Percentiles rank a stretch among this genome's conserved stretches.
These are phyloP conservation scores for Drosophila lini DNA, from an alignment of 1,140 invertebrate species.

Conservation along the genomic window DNA sequence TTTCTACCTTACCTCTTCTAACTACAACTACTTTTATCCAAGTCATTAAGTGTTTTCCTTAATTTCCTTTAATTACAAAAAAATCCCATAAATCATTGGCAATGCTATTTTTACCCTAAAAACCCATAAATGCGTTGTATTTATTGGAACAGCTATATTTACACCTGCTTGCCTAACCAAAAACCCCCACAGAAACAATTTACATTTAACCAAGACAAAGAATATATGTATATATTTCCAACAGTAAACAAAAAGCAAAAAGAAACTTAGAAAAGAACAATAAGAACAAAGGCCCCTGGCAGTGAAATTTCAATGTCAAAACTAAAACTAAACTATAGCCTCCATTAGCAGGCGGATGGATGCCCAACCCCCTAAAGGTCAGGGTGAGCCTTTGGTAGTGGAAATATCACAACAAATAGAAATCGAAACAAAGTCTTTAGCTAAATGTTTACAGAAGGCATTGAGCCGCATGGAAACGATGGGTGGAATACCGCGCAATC, in stretches of 20 bases:
- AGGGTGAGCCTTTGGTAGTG: slow-evolving; percentile 29
- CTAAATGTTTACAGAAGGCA: slow-evolving; percentile 31
- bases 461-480: not conserved
- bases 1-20: not conserved
- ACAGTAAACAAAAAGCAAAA: not conserved
- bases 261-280: not conserved
- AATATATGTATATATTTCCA: slow-evolving; percentile 2
- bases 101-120: not conserved
- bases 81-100: slow-evolving; percentile 8
- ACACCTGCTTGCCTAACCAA: not conserved
- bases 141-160: slow-evolving; percentile 5
- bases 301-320: slow-evolving; percentile 49
- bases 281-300: slow-evolving; percentile 15
- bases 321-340: slow-evolving; percentile 3
- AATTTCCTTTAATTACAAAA: slow-evolving; percentile 2
- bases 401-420: slow-evolving; percentile 21
- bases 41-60: not conserved
- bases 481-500: slow-evolving; percentile 34
- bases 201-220: slow-evolving; percentile 13
- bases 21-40: not conserved
- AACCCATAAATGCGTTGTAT: slow-evolving; percentile 8
- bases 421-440: slow-evolving; percentile 21
- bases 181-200: not conserved
- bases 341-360: slow-evolving; percentile 6
- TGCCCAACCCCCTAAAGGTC: slow-evolving; percentile 26